phyloP scores from a whole-genome alignment of 2,888 invertebrate species.

The Ypsolopha scabrella region DNA sequence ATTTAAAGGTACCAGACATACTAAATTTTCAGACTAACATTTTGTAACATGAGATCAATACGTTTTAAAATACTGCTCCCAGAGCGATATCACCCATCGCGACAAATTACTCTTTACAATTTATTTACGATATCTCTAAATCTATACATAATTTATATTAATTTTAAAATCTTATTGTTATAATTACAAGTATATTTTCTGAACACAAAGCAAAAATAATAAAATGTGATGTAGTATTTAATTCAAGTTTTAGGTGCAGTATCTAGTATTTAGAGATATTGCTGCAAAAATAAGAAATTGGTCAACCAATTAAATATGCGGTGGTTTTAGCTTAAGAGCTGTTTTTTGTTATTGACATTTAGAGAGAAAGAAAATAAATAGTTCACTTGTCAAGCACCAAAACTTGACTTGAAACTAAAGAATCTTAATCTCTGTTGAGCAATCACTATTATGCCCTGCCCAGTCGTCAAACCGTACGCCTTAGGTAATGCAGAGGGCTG shows the following conservation, averaged over 20 bases:
- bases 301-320: too few relatives aligned
- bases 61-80: constrained; percentile 34
- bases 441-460: background rate
- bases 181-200: background rate
- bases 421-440: background rate
- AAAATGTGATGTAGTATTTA: constrained; percentile 1
- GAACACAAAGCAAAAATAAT: background rate
- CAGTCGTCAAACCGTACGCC: too few relatives aligned
- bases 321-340: too few relatives aligned
- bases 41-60: constrained; percentile 45
- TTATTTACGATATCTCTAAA: constrained; percentile 22
- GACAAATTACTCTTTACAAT: constrained; percentile 25
- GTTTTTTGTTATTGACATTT: too few relatives aligned
- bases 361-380: background rate
- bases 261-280: too few relatives aligned
- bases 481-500: too few relatives aligned
- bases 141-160: constrained; percentile 21
- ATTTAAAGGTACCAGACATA: constrained; percentile 5
- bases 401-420: background rate
- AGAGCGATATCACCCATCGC: constrained; percentile 28
- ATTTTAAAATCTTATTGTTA: constrained; percentile 21
- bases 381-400: background rate
- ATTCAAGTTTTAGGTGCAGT: background rate
- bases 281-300: too few relatives aligned
- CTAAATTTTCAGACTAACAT: background rate